These are phyloP conservation scores for Drosophila diplacantha DNA, from an alignment of 2,888 invertebrate species.

Conservation along the genomic window DNA sequence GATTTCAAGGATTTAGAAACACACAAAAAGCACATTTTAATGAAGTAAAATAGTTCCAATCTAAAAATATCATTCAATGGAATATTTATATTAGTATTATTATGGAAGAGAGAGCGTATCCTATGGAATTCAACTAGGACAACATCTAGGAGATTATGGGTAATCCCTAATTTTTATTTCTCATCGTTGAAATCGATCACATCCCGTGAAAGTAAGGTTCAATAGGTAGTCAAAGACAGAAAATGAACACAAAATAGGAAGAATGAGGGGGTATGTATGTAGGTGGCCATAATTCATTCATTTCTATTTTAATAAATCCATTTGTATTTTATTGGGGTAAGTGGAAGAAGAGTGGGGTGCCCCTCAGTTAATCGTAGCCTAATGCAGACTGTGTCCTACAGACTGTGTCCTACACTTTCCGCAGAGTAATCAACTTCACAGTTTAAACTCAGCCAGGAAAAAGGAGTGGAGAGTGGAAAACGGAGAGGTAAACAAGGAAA, in stretches of 20 bases:
- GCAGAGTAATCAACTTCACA: constrained; percentile 18
- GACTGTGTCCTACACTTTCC: constrained; percentile 18
- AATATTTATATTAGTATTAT: not conserved
- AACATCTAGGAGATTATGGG: constrained; percentile 1
- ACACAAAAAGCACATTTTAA: not conserved
- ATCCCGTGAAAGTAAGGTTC: constrained; percentile 12
- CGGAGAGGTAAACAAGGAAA: constrained; percentile 2
- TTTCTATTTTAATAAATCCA: not conserved
- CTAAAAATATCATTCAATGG: not conserved
- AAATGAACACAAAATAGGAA: constrained; percentile 3
- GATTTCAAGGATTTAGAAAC: not conserved
- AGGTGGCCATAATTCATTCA: constrained; percentile 1
- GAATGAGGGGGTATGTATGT: not conserved
- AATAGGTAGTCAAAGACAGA: not conserved
- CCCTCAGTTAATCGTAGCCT: constrained; percentile 15
- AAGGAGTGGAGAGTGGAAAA: not conserved
- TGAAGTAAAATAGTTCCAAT: not conserved
- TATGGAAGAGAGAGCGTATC: not conserved
- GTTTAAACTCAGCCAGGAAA: constrained; percentile 6
- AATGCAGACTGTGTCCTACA: constrained; percentile 22
- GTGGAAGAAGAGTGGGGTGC: constrained; percentile 5
- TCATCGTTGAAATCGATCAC: constrained; percentile 2
- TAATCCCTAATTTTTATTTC: not conserved
- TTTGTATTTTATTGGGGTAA: constrained; percentile 1
- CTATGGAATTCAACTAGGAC: not conserved